Conservation (phyloP, 1,140 invertebrate genomes). For the Hermetia illucens region DNA sequence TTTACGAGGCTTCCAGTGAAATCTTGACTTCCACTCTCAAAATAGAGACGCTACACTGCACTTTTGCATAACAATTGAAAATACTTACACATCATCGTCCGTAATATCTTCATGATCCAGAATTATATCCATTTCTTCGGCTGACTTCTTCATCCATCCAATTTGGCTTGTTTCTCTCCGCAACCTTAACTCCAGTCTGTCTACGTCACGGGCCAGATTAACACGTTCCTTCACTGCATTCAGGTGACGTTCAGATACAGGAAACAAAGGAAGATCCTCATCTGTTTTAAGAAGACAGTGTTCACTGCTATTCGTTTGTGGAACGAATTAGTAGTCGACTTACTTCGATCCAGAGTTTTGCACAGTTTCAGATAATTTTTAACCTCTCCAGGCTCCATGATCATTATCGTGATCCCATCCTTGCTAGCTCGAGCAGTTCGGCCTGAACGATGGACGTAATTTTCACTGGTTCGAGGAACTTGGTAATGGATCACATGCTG, state of each 20-base stretch:
- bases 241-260: slow-evolving; percentile 55
- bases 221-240: slow-evolving; percentile 54
- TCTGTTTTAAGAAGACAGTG: too few relatives aligned
- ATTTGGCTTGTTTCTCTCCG: slow-evolving; percentile 51
- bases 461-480: slow-evolving; percentile 86
- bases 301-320: too few relatives aligned
- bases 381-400: slow-evolving; percentile 81
- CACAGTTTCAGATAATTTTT: slow-evolving; percentile 69
- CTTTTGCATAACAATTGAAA: too few relatives aligned
- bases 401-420: slow-evolving; percentile 79
- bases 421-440: slow-evolving; percentile 81
- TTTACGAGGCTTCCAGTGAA: too few relatives aligned
- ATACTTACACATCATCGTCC: too few relatives aligned
- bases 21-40: too few relatives aligned
- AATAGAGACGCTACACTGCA: too few relatives aligned
- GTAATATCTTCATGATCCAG: slow-evolving; percentile 56
- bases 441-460: slow-evolving; percentile 93
- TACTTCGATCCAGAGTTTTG: slow-evolving; percentile 68
- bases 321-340: slow-evolving; percentile 16
- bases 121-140: slow-evolving; percentile 75
- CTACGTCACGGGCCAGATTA: slow-evolving; percentile 61
- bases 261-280: slow-evolving; percentile 70
- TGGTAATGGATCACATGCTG: slow-evolving; percentile 97
- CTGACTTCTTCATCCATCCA: slow-evolving; percentile 72
- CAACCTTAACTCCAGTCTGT: slow-evolving; percentile 53